A percentile compares a stretch with the other conserved stretches of the same genome.
Evolutionary conservation across 1,140 invertebrate genomes (phyloP).

Genomic region (Trachymyrmex cornetzi): DNA sequence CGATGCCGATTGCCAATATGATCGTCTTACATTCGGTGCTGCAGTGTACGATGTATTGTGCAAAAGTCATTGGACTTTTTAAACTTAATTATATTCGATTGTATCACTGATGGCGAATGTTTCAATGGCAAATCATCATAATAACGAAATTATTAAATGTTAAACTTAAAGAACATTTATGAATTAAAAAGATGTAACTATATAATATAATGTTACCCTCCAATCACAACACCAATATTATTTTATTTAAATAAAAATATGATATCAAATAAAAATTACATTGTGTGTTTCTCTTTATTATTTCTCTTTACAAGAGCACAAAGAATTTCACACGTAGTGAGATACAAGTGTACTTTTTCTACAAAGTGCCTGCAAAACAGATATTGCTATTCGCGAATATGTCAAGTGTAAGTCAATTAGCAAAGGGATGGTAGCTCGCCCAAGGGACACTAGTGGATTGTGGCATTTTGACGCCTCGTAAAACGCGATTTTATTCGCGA

Average conservation of each 20-base stretch:
- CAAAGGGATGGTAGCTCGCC: slow-evolving; percentile 14
- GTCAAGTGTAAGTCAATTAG: slow-evolving; percentile 63
- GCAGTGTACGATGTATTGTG: neutral
- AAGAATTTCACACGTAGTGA: neutral
- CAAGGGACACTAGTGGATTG: slow-evolving; percentile 38
- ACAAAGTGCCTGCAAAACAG: no score
- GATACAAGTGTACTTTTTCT: no score
- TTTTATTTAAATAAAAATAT: neutral
- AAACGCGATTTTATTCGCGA: slow-evolving; percentile 78
- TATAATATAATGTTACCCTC: neutral
- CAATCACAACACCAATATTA: neutral
- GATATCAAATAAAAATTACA: neutral
- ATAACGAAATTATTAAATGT: neutral
- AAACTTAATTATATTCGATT: neutral
- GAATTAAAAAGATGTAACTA: slow-evolving; percentile 1
- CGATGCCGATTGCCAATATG: slow-evolving; percentile 40
- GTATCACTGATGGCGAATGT: neutral
- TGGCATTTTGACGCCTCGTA: slow-evolving; percentile 74
- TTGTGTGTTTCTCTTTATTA: neutral
- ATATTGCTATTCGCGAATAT: neutral
- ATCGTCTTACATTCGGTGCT: neutral
- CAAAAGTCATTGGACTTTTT: neutral
- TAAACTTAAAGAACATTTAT: neutral
- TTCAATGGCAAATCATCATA: no score
- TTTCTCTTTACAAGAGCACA: neutral